Evolutionary conservation across 2,113 vertebrate genomes (phyloP).

Genomic region (Myiozetetes cayanensis): DNA sequence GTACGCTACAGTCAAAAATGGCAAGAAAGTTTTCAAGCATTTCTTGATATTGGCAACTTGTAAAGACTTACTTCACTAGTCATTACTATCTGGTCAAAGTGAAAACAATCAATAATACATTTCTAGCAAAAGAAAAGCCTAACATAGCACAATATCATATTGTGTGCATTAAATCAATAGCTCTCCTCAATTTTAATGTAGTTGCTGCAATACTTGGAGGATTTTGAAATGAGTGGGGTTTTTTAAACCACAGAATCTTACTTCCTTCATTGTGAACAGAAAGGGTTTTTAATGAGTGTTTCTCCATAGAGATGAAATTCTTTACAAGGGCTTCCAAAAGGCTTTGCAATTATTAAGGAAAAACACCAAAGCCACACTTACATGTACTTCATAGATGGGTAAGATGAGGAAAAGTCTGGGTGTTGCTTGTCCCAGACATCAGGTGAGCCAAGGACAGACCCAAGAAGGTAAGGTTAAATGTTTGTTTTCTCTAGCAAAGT

Average conservation of each 20-base stretch:
- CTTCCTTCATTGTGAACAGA: neutral
- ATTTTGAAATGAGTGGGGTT: neutral
- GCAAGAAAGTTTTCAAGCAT: neutral
- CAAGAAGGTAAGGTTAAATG: neutral
- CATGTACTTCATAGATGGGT: neutral
- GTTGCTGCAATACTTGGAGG: neutral
- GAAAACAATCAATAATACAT: conserved; percentile 20
- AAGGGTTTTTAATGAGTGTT: neutral
- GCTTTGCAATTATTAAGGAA: neutral
- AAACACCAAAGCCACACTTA: neutral
- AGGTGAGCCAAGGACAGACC: neutral
- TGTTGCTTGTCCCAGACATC: neutral
- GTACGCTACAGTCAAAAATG: neutral
- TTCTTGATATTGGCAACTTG: neutral
- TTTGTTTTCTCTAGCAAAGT: neutral
- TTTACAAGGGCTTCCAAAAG: neutral
- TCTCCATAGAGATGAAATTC: neutral
- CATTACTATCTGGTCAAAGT: neutral
- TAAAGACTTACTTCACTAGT: neutral
- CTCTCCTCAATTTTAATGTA: neutral
- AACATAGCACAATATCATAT: neutral
- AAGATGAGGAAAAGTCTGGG: neutral
- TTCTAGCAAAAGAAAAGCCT: neutral
- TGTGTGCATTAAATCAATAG: conserved; percentile 25
- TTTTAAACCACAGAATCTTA: neutral